Conservation (phyloP, 2,797 vertebrate genomes). For the Microhierax caerulescens region DNA sequence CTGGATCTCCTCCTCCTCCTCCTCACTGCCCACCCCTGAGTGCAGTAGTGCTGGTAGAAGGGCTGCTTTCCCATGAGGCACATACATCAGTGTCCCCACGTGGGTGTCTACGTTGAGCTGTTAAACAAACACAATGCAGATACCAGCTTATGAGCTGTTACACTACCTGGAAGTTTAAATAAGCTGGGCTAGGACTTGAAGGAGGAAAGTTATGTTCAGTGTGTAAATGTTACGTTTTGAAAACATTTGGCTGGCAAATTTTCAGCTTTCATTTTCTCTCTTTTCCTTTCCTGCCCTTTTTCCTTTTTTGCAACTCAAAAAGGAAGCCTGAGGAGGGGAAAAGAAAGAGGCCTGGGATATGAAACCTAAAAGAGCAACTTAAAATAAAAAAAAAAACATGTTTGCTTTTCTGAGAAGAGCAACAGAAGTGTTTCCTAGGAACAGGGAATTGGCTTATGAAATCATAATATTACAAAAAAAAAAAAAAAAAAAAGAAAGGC, state of each 20-base stretch:
- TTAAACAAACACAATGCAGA: neutral
- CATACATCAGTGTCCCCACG: neutral
- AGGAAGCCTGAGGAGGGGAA: slow-evolving; percentile 25
- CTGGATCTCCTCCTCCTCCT: neutral
- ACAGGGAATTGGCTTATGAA: neutral
- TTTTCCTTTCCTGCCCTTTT: slow-evolving; percentile 7
- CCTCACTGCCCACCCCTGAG: neutral
- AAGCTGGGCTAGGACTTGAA: neutral
- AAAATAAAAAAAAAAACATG: neutral
- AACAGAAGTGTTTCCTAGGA: slow-evolving; percentile 10
- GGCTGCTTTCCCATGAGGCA: neutral
- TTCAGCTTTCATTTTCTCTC: slow-evolving; percentile 7
- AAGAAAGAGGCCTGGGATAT: neutral
- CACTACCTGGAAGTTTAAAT: neutral
- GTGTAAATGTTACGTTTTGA: neutral
- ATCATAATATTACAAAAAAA: neutral
- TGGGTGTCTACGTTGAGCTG: neutral
- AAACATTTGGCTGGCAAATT: slow-evolving; percentile 3
- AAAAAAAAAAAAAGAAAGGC: neutral
- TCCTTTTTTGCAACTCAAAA: neutral
- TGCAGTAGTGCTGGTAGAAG: neutral
- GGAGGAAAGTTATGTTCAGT: neutral
- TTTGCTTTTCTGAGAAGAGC: slow-evolving; percentile 28
- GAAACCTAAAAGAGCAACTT: slow-evolving; percentile 23
- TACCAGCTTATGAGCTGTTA: neutral